A percentile compares a stretch with the other conserved stretches of the same genome.
Conservation (phyloP, 2,888 invertebrate genomes). For the Drosophila macrospina region DNA sequence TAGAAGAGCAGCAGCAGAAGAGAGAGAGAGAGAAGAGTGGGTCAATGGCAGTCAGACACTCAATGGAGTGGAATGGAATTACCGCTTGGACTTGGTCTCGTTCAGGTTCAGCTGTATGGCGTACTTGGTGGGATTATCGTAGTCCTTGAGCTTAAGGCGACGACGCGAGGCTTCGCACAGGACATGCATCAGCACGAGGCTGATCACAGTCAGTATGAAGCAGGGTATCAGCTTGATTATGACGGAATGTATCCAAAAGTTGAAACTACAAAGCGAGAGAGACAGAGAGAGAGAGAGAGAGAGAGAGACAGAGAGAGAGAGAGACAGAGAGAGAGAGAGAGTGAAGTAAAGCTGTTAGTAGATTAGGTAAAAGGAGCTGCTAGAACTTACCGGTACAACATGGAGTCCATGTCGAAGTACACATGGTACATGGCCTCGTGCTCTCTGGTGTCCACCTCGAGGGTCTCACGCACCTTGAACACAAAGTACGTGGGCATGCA, state of each 20-base stretch:
- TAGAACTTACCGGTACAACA: constrained; percentile 81
- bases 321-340: too few relatives aligned
- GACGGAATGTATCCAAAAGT: constrained; percentile 92
- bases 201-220: constrained; percentile 89
- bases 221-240: constrained; percentile 92
- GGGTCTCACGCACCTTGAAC: constrained; percentile 86
- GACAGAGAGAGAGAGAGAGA: too few relatives aligned
- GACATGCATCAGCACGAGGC: constrained; percentile 88
- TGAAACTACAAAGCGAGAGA: constrained; percentile 84
- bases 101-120: constrained; percentile 80
- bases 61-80: constrained; percentile 13
- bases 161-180: constrained; percentile 91
- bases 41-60: too few relatives aligned
- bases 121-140: constrained; percentile 86
- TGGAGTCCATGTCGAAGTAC: constrained; percentile 82
- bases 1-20: constrained; percentile 35
- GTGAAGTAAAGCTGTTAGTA: background rate
- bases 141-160: constrained; percentile 89
- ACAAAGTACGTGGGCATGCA: constrained; percentile 94
- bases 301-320: too few relatives aligned
- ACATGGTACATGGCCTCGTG: constrained; percentile 81
- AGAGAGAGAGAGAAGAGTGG: too few relatives aligned
- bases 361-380: too few relatives aligned
- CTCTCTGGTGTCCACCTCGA: constrained; percentile 76
- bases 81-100: constrained; percentile 68